These are phyloP conservation scores for Gallirallus australis DNA, from an alignment of 2,797 vertebrate species.

Conservation along the genomic window DNA sequence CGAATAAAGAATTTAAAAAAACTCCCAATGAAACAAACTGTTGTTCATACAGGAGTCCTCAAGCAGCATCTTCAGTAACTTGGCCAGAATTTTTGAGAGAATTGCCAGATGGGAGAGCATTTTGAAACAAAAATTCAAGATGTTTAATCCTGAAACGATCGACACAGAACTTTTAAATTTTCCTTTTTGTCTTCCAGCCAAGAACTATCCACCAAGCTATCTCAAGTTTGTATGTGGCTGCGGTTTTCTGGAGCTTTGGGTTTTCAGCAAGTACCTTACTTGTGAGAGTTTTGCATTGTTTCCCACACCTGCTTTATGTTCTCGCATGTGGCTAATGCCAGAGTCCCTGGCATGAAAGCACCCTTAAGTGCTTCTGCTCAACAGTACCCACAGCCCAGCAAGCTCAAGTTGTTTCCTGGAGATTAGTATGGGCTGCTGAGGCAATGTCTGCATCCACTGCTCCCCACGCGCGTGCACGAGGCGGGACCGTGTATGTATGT, in stretches of 20 bases:
- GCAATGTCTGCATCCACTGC: background rate
- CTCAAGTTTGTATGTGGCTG: background rate
- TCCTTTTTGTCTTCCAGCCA: slow-evolving; percentile 23
- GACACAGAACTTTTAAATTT: background rate
- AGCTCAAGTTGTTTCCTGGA: background rate
- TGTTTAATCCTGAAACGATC: slow-evolving; percentile 43
- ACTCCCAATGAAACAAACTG: background rate
- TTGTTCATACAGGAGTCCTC: slow-evolving; percentile 9
- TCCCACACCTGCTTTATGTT: background rate
- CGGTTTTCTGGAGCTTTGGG: background rate
- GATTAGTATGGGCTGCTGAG: background rate
- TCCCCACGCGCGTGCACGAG: background rate
- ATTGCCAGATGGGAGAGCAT: slow-evolving; percentile 60
- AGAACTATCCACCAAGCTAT: slow-evolving; percentile 16
- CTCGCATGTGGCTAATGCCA: accelerated
- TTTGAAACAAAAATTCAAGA: slow-evolving; percentile 51
- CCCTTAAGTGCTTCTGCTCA: background rate
- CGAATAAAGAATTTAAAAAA: background rate
- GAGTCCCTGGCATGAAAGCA: background rate
- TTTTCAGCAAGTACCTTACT: background rate
- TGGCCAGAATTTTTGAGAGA: slow-evolving; percentile 43
- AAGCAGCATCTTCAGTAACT: slow-evolving; percentile 19
- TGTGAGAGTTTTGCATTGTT: background rate
- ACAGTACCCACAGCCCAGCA: background rate
- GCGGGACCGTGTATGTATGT: background rate